Conservation (phyloP, 2,888 invertebrate species). For the Capitulum mitella region DNA sequence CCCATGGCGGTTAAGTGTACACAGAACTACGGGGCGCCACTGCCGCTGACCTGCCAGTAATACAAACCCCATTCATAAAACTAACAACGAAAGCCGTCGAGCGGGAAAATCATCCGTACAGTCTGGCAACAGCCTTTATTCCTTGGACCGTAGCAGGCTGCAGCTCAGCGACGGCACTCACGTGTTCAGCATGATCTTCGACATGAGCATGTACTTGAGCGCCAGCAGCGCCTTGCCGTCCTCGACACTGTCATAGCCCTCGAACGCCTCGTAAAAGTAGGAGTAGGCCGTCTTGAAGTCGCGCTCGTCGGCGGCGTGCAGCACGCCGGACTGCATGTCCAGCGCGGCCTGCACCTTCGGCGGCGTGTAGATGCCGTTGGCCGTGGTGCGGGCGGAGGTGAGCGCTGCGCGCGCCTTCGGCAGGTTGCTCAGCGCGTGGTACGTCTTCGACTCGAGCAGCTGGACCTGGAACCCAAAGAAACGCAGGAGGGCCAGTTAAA, state of each 20-base stretch:
- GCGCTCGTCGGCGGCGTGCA: slow-evolving; percentile 98
- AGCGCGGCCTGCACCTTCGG: slow-evolving; percentile 96
- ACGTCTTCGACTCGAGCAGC: slow-evolving; percentile 95
- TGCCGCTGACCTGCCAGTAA: no score
- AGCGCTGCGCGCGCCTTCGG: slow-evolving; percentile 93
- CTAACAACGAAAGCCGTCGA: no score
- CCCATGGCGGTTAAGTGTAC: no score
- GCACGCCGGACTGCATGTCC: slow-evolving; percentile 66
- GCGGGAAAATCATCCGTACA: no score
- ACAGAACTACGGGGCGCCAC: no score
- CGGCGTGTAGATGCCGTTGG: slow-evolving; percentile 98
- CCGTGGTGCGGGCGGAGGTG: slow-evolving; percentile 97
- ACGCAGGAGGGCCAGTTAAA: no score
- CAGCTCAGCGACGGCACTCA: no score
- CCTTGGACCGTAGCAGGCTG: no score
- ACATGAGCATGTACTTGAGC: slow-evolving; percentile 98
- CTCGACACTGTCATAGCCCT: slow-evolving; percentile 94
- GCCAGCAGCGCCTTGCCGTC: slow-evolving; percentile 79
- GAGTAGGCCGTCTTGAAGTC: slow-evolving; percentile 99
- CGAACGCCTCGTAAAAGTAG: slow-evolving; percentile 99
- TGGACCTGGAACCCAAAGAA: no score
- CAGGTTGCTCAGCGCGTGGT: slow-evolving; percentile 92
- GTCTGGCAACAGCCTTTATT: no score
- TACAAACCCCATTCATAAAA: no score
- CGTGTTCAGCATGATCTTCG: slow-evolving; percentile 92